phyloP scores from a whole-genome alignment of 2,888 invertebrate species.

The Archaeoteleia sp. region DNA sequence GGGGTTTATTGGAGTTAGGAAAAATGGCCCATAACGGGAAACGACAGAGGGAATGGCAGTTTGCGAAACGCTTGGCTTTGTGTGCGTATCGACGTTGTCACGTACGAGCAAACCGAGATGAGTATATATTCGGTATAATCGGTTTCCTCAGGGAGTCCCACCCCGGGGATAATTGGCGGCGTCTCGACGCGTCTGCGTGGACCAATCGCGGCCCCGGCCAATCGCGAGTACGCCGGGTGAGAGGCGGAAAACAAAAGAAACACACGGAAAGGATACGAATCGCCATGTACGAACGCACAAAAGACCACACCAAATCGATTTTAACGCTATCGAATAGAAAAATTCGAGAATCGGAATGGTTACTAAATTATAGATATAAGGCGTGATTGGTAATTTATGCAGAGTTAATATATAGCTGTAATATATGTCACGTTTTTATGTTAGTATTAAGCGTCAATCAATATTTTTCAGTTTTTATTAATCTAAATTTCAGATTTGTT shows the following conservation, averaged over 20 bases:
- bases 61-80: constrained; percentile 32
- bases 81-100: constrained; percentile 35
- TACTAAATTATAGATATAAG: too few relatives aligned
- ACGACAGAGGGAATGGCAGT: constrained; percentile 15
- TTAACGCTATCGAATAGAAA: too few relatives aligned
- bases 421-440: too few relatives aligned
- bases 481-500: neutral
- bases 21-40: constrained; percentile 24
- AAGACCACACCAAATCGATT: constrained; percentile 52
- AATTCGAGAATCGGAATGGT: too few relatives aligned
- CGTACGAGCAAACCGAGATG: constrained; percentile 39
- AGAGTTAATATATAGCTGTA: too few relatives aligned
- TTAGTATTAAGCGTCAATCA: too few relatives aligned
- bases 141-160: constrained; percentile 65
- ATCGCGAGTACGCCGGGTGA: constrained; percentile 68
- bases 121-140: constrained; percentile 58
- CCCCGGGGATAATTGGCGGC: constrained; percentile 68
- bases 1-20: too few relatives aligned
- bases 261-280: constrained; percentile 50
- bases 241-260: constrained; percentile 70
- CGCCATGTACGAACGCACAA: constrained; percentile 31
- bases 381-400: too few relatives aligned
- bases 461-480: neutral
- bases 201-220: constrained; percentile 69
- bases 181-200: constrained; percentile 70